Percentiles rank a stretch among this genome's conserved stretches.
phyloP scores from a whole-genome alignment of 2,888 invertebrate genomes.

The Macrophya alboannulata region DNA sequence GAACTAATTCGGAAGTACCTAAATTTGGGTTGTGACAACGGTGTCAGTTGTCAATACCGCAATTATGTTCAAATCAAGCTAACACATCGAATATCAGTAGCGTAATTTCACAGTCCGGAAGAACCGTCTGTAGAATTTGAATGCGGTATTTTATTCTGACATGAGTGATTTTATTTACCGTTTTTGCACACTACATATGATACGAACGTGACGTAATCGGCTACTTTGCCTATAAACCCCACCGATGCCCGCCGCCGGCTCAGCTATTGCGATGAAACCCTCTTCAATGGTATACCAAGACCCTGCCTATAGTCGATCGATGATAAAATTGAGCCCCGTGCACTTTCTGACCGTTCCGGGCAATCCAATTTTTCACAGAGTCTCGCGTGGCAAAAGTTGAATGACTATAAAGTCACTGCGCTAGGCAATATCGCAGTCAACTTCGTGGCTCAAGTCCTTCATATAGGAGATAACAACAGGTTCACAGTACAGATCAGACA shows the following conservation, averaged over 20 bases:
- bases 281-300: constrained; percentile 25
- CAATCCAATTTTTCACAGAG: constrained; percentile 45
- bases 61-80: neutral
- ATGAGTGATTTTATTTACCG: neutral
- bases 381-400: constrained; percentile 4
- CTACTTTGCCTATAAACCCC: constrained; percentile 26
- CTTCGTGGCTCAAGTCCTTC: neutral
- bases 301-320: constrained; percentile 23
- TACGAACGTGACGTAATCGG: constrained; percentile 22
- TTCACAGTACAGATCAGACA: neutral
- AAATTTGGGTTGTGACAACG: neutral
- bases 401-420: constrained; percentile 20
- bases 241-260: neutral
- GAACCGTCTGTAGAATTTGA: neutral
- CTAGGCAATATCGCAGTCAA: neutral
- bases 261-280: constrained; percentile 21
- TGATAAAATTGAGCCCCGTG: constrained; percentile 22
- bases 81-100: neutral
- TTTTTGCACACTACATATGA: constrained; percentile 9
- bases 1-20: neutral
- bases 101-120: neutral
- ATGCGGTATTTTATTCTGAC: neutral
- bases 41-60: neutral
- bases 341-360: constrained; percentile 15
- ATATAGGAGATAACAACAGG: neutral